Base-by-base conservation (phyloP, 1,140 invertebrate species). In the Lepidurus couesii region DNA sequence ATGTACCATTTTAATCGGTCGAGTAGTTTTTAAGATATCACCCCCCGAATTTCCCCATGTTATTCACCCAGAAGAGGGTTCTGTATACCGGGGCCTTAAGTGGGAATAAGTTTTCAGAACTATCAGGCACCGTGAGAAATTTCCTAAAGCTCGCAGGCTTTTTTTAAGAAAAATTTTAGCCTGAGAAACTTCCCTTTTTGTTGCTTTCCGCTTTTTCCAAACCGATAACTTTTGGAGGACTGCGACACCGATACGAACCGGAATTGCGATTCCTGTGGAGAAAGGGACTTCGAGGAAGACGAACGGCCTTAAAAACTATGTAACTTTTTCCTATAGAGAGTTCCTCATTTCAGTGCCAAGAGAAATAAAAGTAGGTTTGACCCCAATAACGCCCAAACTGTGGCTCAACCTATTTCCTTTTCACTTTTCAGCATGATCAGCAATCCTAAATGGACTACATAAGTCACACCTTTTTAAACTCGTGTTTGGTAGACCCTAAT, bases 311-410 rank as follows among this genome's bases (percentile, higher is more conserved):
- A 65, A 65, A 65, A 65, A 65, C 16, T 16, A 65, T 65, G 53
- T 21, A 65, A 65, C 21, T 65, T 65, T 21, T 65, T 16, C 16
- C 53, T 65, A 13, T 65, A 13, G 16, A 34, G 34, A 21, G 53
- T 65, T 65, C 53, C 53, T 65, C 5, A n/a, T 13, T 21, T 21
- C 21, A n/a, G 53, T 65, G 53, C 53, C 53, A 65, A 65, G 16
- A 21, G 6, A 65, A 65, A 13, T 4, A 65, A 65, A 65, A 65
- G 53, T 65, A 21, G 53, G 53, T 65, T 65, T 65, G 53, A 65
- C 53, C 53, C n/a, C 53, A 65, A 65, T 65, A 65, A 65, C 53
- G 53, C 53, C 53, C 53, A 65, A 65, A n/a, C n/a, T 65, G 7
- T n/a, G 53, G 21, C 21, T 47, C 45, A 13, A 7, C 53, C 53